These are phyloP conservation scores for Pipistrellus nathusii DNA, from an alignment of 2,797 vertebrate genomes.

Conservation along the genomic window DNA sequence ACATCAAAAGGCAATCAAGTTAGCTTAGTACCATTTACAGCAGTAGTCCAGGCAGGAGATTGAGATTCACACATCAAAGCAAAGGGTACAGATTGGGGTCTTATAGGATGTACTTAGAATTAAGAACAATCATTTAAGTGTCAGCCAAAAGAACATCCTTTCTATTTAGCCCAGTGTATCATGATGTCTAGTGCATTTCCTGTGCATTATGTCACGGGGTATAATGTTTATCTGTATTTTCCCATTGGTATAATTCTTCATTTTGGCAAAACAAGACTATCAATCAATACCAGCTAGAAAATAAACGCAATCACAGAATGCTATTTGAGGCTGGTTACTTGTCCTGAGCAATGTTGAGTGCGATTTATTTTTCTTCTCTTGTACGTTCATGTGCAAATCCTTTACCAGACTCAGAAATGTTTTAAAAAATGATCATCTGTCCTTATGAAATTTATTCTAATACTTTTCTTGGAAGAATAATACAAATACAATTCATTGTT, in stretches of 20 bases:
- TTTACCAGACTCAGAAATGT: slow-evolving; percentile 8
- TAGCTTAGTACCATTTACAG: slow-evolving; percentile 43
- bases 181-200: not conserved
- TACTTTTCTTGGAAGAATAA: not conserved
- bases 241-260: not conserved
- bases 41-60: not conserved
- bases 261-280: slow-evolving; percentile 38
- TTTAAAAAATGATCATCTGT: slow-evolving; percentile 42
- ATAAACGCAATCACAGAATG: not conserved
- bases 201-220: not conserved
- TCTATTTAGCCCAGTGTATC: not conserved
- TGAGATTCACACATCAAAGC: not conserved
- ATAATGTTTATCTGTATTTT: not conserved
- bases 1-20: slow-evolving; percentile 31
- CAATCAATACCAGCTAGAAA: slow-evolving; percentile 17
- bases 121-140: not conserved
- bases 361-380: not conserved
- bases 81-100: not conserved
- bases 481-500: slow-evolving; percentile 55
- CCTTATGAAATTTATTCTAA: slow-evolving; percentile 65
- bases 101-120: not conserved
- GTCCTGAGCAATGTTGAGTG: not conserved
- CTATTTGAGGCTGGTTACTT: slow-evolving; percentile 48
- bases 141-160: not conserved
- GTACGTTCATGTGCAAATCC: slow-evolving; percentile 8